phyloP scores from a whole-genome alignment of 2,888 invertebrate species.

The Monopis laevigella region DNA sequence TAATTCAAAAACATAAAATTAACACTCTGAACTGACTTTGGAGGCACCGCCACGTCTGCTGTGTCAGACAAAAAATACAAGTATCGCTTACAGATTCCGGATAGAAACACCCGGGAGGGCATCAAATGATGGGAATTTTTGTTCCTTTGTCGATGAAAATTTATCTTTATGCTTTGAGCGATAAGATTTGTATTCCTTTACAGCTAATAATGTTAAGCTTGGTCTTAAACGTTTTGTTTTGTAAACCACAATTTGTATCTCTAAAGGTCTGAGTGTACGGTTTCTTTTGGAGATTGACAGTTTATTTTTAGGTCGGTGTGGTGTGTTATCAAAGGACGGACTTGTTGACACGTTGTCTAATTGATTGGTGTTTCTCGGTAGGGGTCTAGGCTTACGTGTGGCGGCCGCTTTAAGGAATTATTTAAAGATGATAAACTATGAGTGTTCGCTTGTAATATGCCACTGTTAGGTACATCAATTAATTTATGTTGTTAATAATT shows the following conservation, averaged over 20 bases:
- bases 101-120: conserved; percentile 25
- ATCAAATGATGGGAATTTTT: conserved; percentile 26
- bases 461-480: conserved; percentile 39
- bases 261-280: conserved; percentile 44
- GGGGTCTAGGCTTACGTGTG: conserved; percentile 52
- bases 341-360: conserved; percentile 68
- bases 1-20: conserved; percentile 67
- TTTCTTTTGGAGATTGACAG: conserved; percentile 33
- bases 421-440: conserved; percentile 63
- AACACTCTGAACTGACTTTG: conserved; percentile 62
- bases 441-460: conserved; percentile 37
- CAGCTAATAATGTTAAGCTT: too few species aligned
- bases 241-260: conserved; percentile 34
- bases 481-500: too few species aligned
- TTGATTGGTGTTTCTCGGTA: conserved; percentile 63
- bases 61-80: conserved; percentile 50
- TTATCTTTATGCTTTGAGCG: conserved; percentile 17
- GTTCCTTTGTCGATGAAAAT: conserved; percentile 4
- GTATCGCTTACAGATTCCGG: conserved; percentile 53
- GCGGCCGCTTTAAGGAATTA: conserved; percentile 61
- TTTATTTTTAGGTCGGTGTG: conserved; percentile 29
- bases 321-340: conserved; percentile 57
- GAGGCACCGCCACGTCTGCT: conserved; percentile 64
- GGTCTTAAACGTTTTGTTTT: conserved; percentile 22
- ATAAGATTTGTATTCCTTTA: too few species aligned